phyloP scores from a whole-genome alignment of 2,888 invertebrate genomes.

The Congeria kusceri region DNA sequence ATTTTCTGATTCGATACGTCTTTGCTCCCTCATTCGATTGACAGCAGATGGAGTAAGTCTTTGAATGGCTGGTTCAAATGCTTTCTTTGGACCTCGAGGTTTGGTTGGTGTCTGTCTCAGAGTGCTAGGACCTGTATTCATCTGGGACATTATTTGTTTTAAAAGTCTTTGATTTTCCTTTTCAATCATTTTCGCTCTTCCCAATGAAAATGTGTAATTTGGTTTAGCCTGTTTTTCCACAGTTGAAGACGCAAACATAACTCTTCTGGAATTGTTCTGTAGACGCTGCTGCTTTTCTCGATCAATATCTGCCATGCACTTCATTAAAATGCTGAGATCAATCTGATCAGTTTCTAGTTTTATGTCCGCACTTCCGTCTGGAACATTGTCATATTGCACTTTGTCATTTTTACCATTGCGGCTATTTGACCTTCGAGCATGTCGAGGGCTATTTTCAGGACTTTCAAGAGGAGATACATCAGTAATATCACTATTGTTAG shows the following conservation, averaged over 20 bases:
- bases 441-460: constrained; percentile 69
- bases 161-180: constrained; percentile 82
- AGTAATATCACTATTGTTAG: constrained; percentile 82
- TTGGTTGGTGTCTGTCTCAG: constrained; percentile 37
- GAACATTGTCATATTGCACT: constrained; percentile 66
- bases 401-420: constrained; percentile 49
- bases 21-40: constrained; percentile 86
- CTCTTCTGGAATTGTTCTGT: constrained; percentile 73
- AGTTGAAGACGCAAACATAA: constrained; percentile 78
- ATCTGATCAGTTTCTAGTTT: constrained; percentile 67
- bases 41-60: constrained; percentile 85
- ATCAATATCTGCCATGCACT: constrained; percentile 81
- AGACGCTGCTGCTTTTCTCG: constrained; percentile 75
- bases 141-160: constrained; percentile 75
- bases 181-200: constrained; percentile 78
- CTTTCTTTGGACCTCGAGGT: constrained; percentile 38
- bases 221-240: constrained; percentile 55
- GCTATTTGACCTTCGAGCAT: constrained; percentile 21
- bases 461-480: constrained; percentile 81
- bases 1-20: constrained; percentile 87
- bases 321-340: constrained; percentile 79
- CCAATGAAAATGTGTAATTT: constrained; percentile 77
- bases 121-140: constrained; percentile 49
- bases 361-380: constrained; percentile 47
- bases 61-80: constrained; percentile 55